phyloP scores from a whole-genome alignment of 2,113 vertebrate genomes.

The Aepyceros melampus region DNA sequence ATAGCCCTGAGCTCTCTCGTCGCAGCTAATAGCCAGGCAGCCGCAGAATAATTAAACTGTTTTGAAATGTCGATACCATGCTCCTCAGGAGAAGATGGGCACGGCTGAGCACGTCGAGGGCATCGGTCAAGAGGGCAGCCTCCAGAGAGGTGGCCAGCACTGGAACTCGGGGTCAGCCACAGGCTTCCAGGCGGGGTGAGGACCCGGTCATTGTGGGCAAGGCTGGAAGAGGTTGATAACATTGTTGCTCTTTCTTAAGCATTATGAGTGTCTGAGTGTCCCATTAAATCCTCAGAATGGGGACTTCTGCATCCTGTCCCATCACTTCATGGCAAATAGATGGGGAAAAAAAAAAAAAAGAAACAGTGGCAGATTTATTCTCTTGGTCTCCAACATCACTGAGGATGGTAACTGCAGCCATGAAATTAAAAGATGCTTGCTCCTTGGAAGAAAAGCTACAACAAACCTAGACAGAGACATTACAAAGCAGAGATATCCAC shows the following conservation, averaged over 20 bases:
- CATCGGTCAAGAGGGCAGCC: conserved; percentile 21
- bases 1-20: conserved; percentile 89
- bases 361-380: neutral
- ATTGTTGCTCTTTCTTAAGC: accelerated
- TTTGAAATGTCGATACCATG: conserved; percentile 84
- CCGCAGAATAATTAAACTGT: conserved; percentile 88
- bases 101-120: conserved; percentile 17
- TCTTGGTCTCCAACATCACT: neutral
- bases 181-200: neutral
- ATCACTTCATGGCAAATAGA: neutral
- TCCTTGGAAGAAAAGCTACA: neutral
- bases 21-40: conserved; percentile 88
- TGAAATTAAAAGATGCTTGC: neutral
- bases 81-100: conserved; percentile 69
- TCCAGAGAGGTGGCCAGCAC: neutral
- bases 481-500: neutral
- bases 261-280: neutral
- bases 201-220: too few species aligned
- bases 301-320: neutral
- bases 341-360: neutral
- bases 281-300: neutral
- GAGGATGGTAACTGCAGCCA: neutral
- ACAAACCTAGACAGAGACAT: neutral
- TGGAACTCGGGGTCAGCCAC: neutral
- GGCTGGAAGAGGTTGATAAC: accelerated